Evolutionary conservation across 2,888 invertebrate genomes (phyloP).

Genomic region (Glyphotaelius pellucidus): DNA sequence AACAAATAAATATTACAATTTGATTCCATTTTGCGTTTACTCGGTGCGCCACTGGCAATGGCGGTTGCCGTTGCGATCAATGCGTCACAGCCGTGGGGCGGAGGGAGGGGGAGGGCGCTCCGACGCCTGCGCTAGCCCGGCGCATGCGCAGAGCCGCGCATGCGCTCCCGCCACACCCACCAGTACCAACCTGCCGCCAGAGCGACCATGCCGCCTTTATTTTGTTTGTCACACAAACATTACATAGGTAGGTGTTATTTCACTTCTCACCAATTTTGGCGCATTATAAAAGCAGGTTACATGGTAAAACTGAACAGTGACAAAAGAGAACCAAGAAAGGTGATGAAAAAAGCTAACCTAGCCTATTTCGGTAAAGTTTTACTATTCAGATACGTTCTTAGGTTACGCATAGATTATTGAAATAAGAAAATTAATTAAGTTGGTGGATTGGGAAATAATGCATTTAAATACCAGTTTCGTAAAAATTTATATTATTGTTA

Average conservation of each 20-base stretch:
- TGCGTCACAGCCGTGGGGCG: conserved; percentile 59
- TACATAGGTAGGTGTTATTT: neutral
- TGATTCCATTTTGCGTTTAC: neutral
- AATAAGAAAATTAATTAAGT: too few species aligned
- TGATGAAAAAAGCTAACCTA: too few species aligned
- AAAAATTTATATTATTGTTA: too few species aligned
- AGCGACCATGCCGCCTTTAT: conserved; percentile 65
- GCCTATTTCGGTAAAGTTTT: too few species aligned
- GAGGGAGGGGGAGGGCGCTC: conserved; percentile 54
- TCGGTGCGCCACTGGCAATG: conserved; percentile 52
- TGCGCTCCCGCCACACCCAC: conserved; percentile 57
- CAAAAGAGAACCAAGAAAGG: too few species aligned
- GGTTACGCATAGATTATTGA: too few species aligned
- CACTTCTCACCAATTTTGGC: conserved; percentile 61
- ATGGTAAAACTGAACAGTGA: too few species aligned
- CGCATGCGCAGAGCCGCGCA: conserved; percentile 62
- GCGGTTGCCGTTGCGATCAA: conserved; percentile 62
- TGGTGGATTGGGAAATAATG: too few species aligned
- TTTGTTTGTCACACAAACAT: conserved; percentile 63
- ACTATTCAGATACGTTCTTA: too few species aligned
- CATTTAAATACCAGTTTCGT: too few species aligned
- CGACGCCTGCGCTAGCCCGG: conserved; percentile 53
- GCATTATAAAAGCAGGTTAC: conserved; percentile 62
- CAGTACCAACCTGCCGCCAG: conserved; percentile 3
- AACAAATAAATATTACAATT: neutral